These are phyloP conservation scores for Paracentrotus lividus DNA, from an alignment of 53 echinoderm and acorn worm species.

Conservation along the genomic window DNA sequence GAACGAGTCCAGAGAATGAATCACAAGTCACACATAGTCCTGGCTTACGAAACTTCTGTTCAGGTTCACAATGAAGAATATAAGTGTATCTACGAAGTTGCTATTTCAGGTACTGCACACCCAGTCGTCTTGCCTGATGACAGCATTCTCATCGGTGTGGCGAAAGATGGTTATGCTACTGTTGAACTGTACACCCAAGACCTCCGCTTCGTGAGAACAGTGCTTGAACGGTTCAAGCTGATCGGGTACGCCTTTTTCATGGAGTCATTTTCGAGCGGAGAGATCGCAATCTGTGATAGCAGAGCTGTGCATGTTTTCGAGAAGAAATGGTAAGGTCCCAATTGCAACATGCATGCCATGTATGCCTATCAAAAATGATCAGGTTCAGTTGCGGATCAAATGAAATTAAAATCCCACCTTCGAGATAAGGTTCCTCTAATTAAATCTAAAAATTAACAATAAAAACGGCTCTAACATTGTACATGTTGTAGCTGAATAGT, in stretches of 20 bases:
- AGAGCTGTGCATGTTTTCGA: not conserved
- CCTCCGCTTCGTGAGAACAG: not conserved
- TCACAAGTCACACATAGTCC: not conserved
- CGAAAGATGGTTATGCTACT: not conserved
- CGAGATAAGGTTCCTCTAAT: too few species aligned
- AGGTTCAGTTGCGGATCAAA: too few species aligned
- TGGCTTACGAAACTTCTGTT: not conserved
- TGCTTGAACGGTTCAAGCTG: not conserved
- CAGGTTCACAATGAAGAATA: not conserved
- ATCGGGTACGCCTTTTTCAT: not conserved
- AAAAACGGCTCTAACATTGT: too few species aligned
- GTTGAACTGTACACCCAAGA: not conserved
- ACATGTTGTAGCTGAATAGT: too few species aligned
- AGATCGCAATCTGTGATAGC: not conserved
- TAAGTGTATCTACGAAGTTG: not conserved
- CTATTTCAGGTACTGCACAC: not conserved
- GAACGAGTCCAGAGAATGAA: not conserved
- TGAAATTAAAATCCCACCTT: too few species aligned
- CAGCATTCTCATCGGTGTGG: not conserved
- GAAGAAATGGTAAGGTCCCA: too few species aligned
- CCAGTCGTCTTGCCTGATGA: not conserved
- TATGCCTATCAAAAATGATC: too few species aligned
- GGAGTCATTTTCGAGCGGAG: not conserved
- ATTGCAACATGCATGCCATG: too few species aligned
- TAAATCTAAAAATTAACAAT: too few species aligned